These are phyloP conservation scores for Vanessa cardui DNA, from an alignment of 2,888 invertebrate species.

Conservation along the genomic window DNA sequence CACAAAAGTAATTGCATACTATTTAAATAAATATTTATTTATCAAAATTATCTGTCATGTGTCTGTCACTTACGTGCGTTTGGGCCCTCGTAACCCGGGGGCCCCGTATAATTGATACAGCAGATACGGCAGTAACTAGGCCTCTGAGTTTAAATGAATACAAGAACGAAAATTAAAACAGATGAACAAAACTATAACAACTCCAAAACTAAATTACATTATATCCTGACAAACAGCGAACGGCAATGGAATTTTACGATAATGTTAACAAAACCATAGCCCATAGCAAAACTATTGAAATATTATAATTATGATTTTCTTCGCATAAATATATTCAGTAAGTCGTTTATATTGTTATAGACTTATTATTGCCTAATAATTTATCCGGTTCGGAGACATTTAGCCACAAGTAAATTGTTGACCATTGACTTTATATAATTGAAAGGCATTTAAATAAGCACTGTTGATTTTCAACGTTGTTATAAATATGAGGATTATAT, in stretches of 20 bases:
- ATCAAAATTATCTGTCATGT: too few species aligned
- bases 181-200: neutral
- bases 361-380: slow-evolving; percentile 49
- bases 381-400: slow-evolving; percentile 25
- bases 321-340: slow-evolving; percentile 22
- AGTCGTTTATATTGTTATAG: slow-evolving; percentile 48
- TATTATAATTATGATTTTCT: slow-evolving; percentile 31
- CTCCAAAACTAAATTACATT: neutral
- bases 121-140: too few species aligned
- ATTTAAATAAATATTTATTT: too few species aligned
- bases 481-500: slow-evolving; percentile 18
- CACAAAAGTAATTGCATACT: too few species aligned
- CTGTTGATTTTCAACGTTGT: slow-evolving; percentile 17
- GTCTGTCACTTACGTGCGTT: too few species aligned
- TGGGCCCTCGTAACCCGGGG: too few species aligned
- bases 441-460: slow-evolving; percentile 12
- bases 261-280: slow-evolving; percentile 9
- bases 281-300: slow-evolving; percentile 25
- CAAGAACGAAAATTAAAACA: too few species aligned
- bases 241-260: slow-evolving; percentile 11
- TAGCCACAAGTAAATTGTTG: slow-evolving; percentile 13
- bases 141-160: too few species aligned
- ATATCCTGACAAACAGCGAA: neutral
- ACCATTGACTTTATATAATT: slow-evolving; percentile 15
- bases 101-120: too few species aligned